Base-by-base conservation (phyloP, 2,113 vertebrate species). In the Chionodraco myersi region DNA sequence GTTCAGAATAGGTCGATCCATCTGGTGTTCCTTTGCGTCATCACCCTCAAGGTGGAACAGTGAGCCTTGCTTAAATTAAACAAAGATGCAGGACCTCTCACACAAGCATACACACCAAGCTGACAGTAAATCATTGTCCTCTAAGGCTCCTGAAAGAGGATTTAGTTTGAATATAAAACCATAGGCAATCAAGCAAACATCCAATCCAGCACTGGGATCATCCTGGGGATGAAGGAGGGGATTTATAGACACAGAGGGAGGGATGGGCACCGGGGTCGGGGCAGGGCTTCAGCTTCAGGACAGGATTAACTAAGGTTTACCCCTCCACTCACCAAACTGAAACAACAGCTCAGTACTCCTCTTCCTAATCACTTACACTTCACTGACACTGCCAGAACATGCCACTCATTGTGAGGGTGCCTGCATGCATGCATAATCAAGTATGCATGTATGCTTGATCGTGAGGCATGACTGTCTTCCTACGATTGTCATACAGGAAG, bases 91-190 rank as follows among this genome's bases (percentile, higher is more conserved):
- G 41, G 52, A 64, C 44, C 23, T 44, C 53, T 69, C 44, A 54
- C 81, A 80, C 57, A 52, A 18, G 47, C 49, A 18, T 30, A 62
- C 60, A 61, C 73, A 79, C 54, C 45, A 53, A 68, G 61, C 75
- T 67, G 72, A 92, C 86, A 91, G 80, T 87, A 76, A 75, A 65
- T 57, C 65, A 59, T 77, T 91, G 88, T 87, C 64, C 82, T 86
- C 72, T 73, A 76, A 85, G 77, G 70, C 89, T 88, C 65, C 77
- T 77, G 52, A 88, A 86, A 92, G 84, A 88, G 92, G 92, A 90
- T 92, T 91, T 89, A 77, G 81, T 80, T 67, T 88, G 74, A 76
- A 79, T 86, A 86, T 81, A 84, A 86, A 89, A 77, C 72, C 9
- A 1, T 45, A 70, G 84, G 78, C 86, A 91, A 91, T 92, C 90